Base-by-base conservation (phyloP, 1,140 invertebrate genomes). In the Ostrea edulis region DNA sequence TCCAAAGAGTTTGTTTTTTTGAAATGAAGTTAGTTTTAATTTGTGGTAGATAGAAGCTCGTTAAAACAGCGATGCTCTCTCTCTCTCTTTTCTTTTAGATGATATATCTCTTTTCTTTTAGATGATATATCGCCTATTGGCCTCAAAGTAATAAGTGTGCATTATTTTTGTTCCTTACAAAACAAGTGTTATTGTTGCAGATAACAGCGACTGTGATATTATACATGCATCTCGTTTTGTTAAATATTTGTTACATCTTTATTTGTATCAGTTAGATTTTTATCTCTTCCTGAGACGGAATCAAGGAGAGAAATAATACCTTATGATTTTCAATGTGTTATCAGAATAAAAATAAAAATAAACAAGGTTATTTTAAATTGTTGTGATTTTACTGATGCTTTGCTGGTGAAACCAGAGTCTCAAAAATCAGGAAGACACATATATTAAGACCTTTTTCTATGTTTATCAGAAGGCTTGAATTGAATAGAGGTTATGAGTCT, bases 201-300 rank as follows among this genome's bases (percentile, higher is more conserved):
- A 77, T 77, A 77, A 44, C 9, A 77, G 22, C 25, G 68, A 77
- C 68, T 77, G 68, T 77, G 68, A 77, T 77, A 77, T 77, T 77
- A 77, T 77, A 77, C 68, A 77, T 77, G 29, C 68, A 77, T 77
- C 68, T 25, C 12, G 68, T 17, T 77, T 77, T 77, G 2, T 77
- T 77, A 14, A 77, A 77, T 77, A 77, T 77, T 77, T 77, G 68
- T 77, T 77, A 77, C 29, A 35, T 77, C 22, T 77, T 29, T 29
- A 29, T 77, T 77, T 77, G 29, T 77, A 8, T 77, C 29, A 35
- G 65, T 71, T 29, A 71, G 68, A 77, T 35, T 14, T n/a, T 77
- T 77, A 77, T 77, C 68, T 77, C 25, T 0, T 29, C 29, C 25
- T 35, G 22, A 35, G 25, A 77, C 29, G 29, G 29, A 14, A 35